Evolutionary conservation across 2,888 invertebrate species (phyloP), one percentile per base, ranked within the genome.

Genomic region (Andrena fulva): DNA sequence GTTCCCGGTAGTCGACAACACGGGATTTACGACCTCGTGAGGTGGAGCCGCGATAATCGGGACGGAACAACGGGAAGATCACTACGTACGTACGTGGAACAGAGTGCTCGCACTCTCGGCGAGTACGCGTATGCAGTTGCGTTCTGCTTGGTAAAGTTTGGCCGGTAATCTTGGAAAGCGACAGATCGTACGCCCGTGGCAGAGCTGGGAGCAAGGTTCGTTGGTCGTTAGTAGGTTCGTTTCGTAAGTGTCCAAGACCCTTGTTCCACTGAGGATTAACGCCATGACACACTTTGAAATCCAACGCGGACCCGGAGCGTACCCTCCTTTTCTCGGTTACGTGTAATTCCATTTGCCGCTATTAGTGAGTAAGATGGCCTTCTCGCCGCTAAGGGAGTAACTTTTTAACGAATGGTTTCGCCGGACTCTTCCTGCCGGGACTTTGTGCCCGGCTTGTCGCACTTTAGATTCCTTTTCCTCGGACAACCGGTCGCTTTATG

Each of bases 401-500:
- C 66, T 80, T 84, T 70, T 87, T 76, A 77, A 80, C 75, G 74
- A 80, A 76, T 29, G 74, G 35, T 73, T 82, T 80, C 77, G 62
- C 77, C 64, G 54, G 33, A 66, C 62, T 59, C 68, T 76, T 54
- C 42, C 54, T 20, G 56, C n/a, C 54, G 50, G 5, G 59, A 50
- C 64, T 52, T 70, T 59, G 24, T 50, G 7, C 42, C 59, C 35
- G 24, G n/a, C 48, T 48, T 29, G 52, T 33, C 72, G 62, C 67
- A 35, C 64, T 64, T 42, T 59, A 56, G 71, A 80, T 76, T 59
- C 64, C 74, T 71, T 52, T 71, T 59, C 62, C 63, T 52, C 20
- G 50, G 48, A 79, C 67, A 80, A 77, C 74, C 78, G 59, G n/a
- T 68, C 59, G 64, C 77, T 78, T 78, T 64, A 79, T 42, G 68